Percentiles rank a stretch among this genome's conserved stretches.
phyloP scores from a whole-genome alignment of 2,888 invertebrate species.

The Stenoptilia bipunctidactyla region DNA sequence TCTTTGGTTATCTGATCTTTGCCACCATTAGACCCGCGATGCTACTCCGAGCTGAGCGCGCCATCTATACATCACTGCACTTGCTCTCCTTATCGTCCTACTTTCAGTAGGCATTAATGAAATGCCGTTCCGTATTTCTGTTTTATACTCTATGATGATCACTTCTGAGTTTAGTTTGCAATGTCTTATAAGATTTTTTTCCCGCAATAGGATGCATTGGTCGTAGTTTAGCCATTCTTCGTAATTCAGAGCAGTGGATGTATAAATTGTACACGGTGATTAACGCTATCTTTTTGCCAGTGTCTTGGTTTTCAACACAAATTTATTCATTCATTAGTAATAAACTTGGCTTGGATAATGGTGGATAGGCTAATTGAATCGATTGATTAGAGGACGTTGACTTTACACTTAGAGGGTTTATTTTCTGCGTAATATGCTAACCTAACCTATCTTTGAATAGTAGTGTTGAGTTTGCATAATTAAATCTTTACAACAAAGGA shows the following conservation, averaged over 20 bases:
- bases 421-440: no score
- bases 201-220: not conserved
- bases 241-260: constrained; percentile 23
- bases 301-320: constrained; percentile 26
- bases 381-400: constrained; percentile 31
- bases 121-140: no score
- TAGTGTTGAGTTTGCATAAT: no score
- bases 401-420: no score
- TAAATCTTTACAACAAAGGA: no score
- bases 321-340: constrained; percentile 66
- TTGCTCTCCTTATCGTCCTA: constrained; percentile 38
- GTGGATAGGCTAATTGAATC: constrained; percentile 38
- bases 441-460: no score
- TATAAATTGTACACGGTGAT: constrained; percentile 51
- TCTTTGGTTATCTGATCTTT: constrained; percentile 27
- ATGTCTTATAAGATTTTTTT: no score
- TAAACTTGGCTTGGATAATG: constrained; percentile 34
- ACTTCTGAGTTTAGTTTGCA: no score
- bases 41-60: constrained; percentile 31
- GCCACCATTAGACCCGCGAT: constrained; percentile 32
- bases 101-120: no score
- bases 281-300: constrained; percentile 38
- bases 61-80: constrained; percentile 56
- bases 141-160: no score
- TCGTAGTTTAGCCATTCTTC: not conserved